Conservation (phyloP, 2,797 vertebrate species). For the Pristis pectinata region DNA sequence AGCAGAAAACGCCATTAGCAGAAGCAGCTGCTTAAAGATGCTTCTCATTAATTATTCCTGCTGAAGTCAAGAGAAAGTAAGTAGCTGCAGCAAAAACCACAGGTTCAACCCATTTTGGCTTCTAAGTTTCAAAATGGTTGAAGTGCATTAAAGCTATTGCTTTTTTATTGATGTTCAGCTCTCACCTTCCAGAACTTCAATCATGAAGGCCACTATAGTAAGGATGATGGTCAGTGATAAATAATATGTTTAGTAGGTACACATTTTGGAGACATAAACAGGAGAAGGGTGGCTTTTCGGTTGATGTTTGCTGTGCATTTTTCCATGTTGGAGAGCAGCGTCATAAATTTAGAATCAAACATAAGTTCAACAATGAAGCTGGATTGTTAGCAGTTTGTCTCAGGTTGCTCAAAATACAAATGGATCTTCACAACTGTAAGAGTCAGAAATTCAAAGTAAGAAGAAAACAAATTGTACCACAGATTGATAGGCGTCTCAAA, state of each 20-base stretch:
- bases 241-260: not conserved
- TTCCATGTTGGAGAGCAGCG: not conserved
- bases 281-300: not conserved
- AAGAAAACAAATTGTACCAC: not conserved
- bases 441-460: not conserved
- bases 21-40: not conserved
- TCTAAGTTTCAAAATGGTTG: not conserved
- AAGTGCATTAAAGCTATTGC: not conserved
- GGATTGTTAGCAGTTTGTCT: not conserved
- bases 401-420: not conserved
- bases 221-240: not conserved
- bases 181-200: not conserved
- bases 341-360: not conserved
- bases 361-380: not conserved
- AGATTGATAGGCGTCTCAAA: not conserved
- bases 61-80: slow-evolving; percentile 8
- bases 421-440: not conserved
- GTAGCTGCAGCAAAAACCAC: not conserved
- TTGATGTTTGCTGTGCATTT: not conserved
- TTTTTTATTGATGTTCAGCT: not conserved
- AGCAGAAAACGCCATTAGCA: not conserved
- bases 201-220: no score
- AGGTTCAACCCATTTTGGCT: not conserved
- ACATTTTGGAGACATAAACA: not conserved
- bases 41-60: slow-evolving; percentile 5